phyloP scores from a whole-genome alignment of 53 echinoderm and acorn worm genomes.

The Echinometra lucunter region DNA sequence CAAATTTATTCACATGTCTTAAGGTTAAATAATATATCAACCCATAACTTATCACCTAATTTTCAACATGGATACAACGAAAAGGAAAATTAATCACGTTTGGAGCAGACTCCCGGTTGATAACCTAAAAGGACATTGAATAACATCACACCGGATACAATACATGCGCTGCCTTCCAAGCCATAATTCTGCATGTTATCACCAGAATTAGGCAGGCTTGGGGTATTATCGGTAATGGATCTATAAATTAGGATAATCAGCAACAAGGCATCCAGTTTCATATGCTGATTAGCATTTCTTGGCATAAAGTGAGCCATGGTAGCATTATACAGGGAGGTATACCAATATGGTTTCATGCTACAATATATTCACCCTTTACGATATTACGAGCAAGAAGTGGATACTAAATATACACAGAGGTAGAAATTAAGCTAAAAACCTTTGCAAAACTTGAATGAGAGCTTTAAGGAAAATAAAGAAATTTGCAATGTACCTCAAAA shows the following conservation, averaged over 20 bases:
- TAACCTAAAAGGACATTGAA: neutral
- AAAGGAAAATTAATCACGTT: neutral
- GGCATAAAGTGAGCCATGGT: neutral
- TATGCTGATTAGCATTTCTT: neutral
- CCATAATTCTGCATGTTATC: neutral
- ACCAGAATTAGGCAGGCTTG: slow-evolving; percentile 2
- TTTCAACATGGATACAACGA: neutral
- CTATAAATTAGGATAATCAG: slow-evolving; percentile 22
- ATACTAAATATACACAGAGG: neutral
- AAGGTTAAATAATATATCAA: too few species aligned
- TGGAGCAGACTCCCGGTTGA: neutral
- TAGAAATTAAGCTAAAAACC: neutral
- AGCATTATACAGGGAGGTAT: neutral
- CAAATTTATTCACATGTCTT: neutral
- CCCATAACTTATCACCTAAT: neutral
- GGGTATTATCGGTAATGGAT: slow-evolving; percentile 23
- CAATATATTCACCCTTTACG: neutral
- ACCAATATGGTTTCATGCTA: neutral
- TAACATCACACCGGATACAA: neutral
- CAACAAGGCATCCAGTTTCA: neutral
- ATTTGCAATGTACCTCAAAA: too few species aligned
- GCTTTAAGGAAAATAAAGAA: neutral
- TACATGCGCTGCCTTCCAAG: neutral
- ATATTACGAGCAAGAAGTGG: neutral
- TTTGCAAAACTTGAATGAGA: neutral